phyloP scores from a whole-genome alignment of 2,888 invertebrate genomes.

The Drosophila maculinotata region DNA sequence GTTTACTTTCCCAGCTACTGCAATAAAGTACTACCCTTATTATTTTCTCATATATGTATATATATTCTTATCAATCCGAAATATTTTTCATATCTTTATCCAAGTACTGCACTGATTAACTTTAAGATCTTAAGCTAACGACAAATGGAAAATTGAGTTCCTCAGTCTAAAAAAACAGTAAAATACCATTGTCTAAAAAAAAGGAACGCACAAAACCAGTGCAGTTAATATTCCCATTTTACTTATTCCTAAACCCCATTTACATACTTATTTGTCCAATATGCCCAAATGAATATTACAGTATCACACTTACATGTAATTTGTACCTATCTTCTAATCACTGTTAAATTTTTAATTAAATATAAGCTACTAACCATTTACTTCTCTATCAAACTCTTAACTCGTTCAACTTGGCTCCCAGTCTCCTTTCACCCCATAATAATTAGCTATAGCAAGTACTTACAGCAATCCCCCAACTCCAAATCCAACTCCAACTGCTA shows the following conservation, averaged over 20 bases:
- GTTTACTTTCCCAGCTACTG: too few relatives aligned
- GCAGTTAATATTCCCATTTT: too few relatives aligned
- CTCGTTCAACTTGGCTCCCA: not conserved
- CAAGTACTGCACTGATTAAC: too few relatives aligned
- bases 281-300: too few relatives aligned
- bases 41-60: not conserved
- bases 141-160: not conserved
- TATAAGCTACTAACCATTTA: not conserved
- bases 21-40: not conserved
- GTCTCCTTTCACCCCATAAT: not conserved
- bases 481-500: not conserved
- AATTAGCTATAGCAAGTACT: conserved; percentile 2
- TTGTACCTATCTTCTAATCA: too few relatives aligned
- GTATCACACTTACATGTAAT: too few relatives aligned
- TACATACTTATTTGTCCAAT: too few relatives aligned
- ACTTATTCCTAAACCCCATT: too few relatives aligned
- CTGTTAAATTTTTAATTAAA: too few relatives aligned
- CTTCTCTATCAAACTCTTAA: not conserved
- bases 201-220: too few relatives aligned
- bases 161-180: not conserved
- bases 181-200: not conserved
- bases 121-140: too few relatives aligned
- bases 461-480: not conserved
- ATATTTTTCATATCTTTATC: too few relatives aligned
- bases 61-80: not conserved